Percentiles rank a stretch among this genome's conserved stretches.
Evolutionary conservation across 92 coral and sea anemone species (phyloP).

Genomic region (Metridium senile): DNA sequence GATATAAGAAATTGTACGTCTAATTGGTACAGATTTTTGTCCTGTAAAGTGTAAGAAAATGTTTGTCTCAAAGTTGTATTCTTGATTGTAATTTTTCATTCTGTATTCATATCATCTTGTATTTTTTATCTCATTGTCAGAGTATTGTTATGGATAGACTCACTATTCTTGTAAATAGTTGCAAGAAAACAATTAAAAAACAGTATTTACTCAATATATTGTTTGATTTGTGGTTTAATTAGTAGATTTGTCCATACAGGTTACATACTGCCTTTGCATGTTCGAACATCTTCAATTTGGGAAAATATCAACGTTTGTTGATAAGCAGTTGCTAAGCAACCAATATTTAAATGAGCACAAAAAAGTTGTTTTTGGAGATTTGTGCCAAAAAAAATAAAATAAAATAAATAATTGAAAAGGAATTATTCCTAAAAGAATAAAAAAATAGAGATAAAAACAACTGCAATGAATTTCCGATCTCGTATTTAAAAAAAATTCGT

Average conservation of each 20-base stretch:
- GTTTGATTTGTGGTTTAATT: not conserved
- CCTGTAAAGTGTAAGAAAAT: not conserved
- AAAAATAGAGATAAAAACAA: too few species aligned
- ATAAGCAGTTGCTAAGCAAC: not conserved
- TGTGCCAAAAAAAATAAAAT: not conserved
- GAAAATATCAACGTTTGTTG: not conserved
- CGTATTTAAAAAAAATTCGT: too few species aligned
- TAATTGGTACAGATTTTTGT: conserved; percentile 15
- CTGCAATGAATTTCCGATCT: too few species aligned
- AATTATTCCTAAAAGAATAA: too few species aligned
- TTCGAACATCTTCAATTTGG: too few species aligned
- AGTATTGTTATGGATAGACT: conserved; percentile 16
- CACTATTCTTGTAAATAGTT: conserved; percentile 35
- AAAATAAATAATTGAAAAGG: not conserved
- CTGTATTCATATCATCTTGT: conserved; percentile 1
- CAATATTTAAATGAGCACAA: too few species aligned
- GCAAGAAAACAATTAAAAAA: conserved; percentile 23
- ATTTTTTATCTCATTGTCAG: conserved; percentile 17
- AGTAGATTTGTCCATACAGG: not conserved
- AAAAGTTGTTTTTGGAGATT: not conserved
- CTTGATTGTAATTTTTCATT: not conserved
- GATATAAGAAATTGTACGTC: not conserved
- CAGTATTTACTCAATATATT: conserved; percentile 12
- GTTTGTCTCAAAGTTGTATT: not conserved
- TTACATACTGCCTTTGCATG: not conserved